Percentiles rank a stretch among this genome's conserved stretches.
phyloP scores from a whole-genome alignment of 2,797 vertebrate genomes.

The Dryobates pubescens region DNA sequence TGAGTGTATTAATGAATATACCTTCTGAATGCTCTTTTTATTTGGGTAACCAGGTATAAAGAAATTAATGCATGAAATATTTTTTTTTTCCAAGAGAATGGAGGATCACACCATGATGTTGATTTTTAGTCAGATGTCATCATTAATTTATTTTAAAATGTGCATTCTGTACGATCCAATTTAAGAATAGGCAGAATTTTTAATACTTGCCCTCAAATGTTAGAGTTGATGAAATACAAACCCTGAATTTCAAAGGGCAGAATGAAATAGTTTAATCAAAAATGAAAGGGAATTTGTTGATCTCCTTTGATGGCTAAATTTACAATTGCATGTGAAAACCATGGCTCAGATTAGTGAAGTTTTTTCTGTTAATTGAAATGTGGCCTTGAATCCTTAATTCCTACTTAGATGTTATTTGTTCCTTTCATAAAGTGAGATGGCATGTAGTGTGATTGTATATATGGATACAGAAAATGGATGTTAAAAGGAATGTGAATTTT shows the following conservation, averaged over 20 bases:
- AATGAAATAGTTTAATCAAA: not conserved
- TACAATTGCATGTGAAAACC: not conserved
- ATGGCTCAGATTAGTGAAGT: not conserved
- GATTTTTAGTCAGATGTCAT: constrained; percentile 9
- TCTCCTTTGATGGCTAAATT: not conserved
- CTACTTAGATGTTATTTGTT: not conserved
- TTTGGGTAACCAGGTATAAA: not conserved
- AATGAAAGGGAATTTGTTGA: not conserved
- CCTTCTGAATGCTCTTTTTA: not conserved
- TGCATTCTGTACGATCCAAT: not conserved
- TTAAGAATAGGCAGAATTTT: not conserved
- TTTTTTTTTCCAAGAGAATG: constrained; percentile 7
- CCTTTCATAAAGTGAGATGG: not conserved
- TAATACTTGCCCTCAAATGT: not conserved
- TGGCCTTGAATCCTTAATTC: not conserved
- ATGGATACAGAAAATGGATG: not conserved
- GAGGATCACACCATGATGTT: not conserved
- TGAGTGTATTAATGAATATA: not conserved
- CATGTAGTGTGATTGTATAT: not conserved
- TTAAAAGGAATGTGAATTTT: not conserved
- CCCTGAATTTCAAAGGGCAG: not conserved
- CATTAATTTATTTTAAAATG: not conserved
- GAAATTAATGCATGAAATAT: not conserved
- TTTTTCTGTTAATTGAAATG: constrained; percentile 6
- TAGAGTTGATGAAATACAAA: not conserved